phyloP scores from a whole-genome alignment of 2,113 vertebrate species.

The Tachuris rubrigastra region DNA sequence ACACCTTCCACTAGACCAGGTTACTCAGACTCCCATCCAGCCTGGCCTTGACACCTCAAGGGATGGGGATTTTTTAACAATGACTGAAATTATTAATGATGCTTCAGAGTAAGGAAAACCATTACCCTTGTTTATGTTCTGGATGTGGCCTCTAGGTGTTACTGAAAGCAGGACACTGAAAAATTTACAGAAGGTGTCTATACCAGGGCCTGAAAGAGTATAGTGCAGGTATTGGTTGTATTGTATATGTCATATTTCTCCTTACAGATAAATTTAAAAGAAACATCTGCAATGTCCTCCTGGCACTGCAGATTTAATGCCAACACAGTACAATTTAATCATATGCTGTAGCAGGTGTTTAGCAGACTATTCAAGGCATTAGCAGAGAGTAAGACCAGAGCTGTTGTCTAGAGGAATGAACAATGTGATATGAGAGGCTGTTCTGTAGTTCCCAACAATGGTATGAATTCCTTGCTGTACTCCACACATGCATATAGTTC shows the following conservation, averaged over 20 bases:
- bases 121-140: neutral
- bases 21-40: neutral
- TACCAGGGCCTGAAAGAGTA: neutral
- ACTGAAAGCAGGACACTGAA: neutral
- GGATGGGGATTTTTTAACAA: neutral
- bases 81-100: neutral
- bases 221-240: neutral
- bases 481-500: neutral
- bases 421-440: neutral
- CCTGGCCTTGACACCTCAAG: neutral
- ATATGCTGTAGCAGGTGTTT: conserved; percentile 6
- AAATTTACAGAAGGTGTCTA: neutral
- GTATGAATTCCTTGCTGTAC: neutral
- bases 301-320: conserved; percentile 15
- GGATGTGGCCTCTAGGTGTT: neutral
- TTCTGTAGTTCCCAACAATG: neutral
- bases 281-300: neutral
- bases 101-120: neutral
- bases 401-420: neutral
- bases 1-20: neutral
- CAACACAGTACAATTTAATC: neutral
- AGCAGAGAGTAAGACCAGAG: neutral
- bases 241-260: neutral
- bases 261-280: neutral
- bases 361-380: conserved; percentile 13